Conservation (phyloP, 2,888 invertebrate species). For the Pammene fasciana region DNA sequence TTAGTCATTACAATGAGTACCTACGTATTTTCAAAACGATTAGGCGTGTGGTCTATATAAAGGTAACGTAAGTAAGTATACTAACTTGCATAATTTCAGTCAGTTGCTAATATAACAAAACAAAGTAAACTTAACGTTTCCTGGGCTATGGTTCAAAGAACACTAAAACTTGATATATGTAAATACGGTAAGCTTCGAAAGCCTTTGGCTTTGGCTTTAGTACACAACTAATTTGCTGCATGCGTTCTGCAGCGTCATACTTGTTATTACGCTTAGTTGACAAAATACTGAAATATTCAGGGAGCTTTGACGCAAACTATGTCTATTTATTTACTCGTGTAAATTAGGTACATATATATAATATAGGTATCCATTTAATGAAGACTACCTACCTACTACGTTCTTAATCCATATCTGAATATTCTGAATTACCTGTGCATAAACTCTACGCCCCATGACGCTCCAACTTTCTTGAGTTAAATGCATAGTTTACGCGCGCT, state of each 20-base stretch:
- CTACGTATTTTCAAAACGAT: background rate
- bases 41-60: constrained; percentile 14
- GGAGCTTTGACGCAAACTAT: background rate
- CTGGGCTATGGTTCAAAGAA: constrained; percentile 7
- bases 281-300: background rate
- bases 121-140: constrained; percentile 2
- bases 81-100: constrained; percentile 5
- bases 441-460: constrained; percentile 20
- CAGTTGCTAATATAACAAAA: constrained; percentile 15
- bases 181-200: constrained; percentile 13
- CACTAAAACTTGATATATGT: constrained; percentile 1
- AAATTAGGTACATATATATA: too few relatives aligned
- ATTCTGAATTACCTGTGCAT: constrained; percentile 8
- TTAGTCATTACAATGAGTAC: background rate
- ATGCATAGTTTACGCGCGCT: constrained; percentile 26
- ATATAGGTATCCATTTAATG: background rate
- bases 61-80: background rate
- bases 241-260: background rate
- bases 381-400: background rate
- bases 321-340: background rate
- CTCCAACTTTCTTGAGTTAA: constrained; percentile 26
- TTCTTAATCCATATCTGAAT: constrained; percentile 10
- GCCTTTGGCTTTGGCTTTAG: background rate
- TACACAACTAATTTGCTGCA: background rate
- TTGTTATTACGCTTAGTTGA: background rate